Conservation (phyloP, 1,140 invertebrate genomes). For the Caenorhabditis remanei region DNA sequence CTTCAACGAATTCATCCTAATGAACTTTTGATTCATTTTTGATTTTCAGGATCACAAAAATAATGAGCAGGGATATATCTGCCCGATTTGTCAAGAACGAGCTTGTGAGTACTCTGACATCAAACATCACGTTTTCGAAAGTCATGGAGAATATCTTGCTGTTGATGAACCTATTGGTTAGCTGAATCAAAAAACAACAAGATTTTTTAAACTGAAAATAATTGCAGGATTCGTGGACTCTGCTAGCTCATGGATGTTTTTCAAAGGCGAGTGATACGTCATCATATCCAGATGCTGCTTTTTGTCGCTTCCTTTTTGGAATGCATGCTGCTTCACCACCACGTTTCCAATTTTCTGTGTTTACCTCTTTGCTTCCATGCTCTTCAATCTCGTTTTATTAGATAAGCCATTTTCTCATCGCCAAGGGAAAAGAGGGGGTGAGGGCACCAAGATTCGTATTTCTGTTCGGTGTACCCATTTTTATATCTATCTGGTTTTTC, state of each 20-base stretch:
- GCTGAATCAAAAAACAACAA: no score
- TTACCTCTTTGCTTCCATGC: constrained; percentile 10
- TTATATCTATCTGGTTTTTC: not conserved
- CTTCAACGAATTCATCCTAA: not conserved
- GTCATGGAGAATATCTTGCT: constrained; percentile 76
- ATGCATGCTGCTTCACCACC: not conserved
- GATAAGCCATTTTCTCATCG: constrained; percentile 19
- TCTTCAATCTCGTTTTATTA: constrained; percentile 25
- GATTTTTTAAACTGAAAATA: not conserved
- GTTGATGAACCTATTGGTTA: constrained; percentile 63
- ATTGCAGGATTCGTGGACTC: constrained; percentile 71
- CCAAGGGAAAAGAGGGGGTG: not conserved
- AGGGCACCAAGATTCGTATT: no score
- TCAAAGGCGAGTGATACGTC: constrained; percentile 73
- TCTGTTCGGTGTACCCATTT: not conserved
- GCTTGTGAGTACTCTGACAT: constrained; percentile 75
- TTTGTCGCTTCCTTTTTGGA: not conserved
- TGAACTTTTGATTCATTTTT: constrained; percentile 25
- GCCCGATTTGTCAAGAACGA: constrained; percentile 73
- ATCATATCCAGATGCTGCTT: not conserved
- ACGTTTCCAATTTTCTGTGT: constrained; percentile 19
- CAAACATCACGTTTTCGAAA: constrained; percentile 76
- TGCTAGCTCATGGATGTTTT: constrained; percentile 76
- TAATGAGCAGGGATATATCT: constrained; percentile 77
- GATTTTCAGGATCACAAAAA: constrained; percentile 57